Evolutionary conservation across 2,888 invertebrate species (phyloP).

Genomic region (Sinopyrophorus schimmeli): DNA sequence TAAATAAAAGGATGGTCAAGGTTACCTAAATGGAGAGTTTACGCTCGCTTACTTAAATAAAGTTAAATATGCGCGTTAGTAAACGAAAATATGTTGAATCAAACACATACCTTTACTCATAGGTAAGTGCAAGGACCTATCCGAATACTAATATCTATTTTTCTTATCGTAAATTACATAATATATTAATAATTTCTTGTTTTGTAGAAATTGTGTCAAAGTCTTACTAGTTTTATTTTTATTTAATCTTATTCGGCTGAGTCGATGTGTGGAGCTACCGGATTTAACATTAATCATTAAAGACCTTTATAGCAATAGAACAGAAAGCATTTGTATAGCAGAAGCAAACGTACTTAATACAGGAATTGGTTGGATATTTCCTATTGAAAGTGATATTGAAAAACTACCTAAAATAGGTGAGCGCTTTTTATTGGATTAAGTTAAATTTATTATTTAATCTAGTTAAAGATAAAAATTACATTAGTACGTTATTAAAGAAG

Average conservation of each 20-base stretch:
- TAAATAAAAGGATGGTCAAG: slow-evolving; percentile 17
- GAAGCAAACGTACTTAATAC: slow-evolving; percentile 46
- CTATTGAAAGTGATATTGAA: slow-evolving; percentile 40
- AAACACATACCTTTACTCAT: too few relatives aligned
- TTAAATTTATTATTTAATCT: too few relatives aligned
- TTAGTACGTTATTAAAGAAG: too few relatives aligned
- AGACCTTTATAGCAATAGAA: slow-evolving; percentile 31
- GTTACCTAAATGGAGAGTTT: slow-evolving; percentile 12
- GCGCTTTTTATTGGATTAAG: slow-evolving; percentile 30
- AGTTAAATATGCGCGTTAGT: slow-evolving; percentile 8
- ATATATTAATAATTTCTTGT: not conserved
- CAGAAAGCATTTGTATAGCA: slow-evolving; percentile 47
- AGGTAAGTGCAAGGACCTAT: not conserved
- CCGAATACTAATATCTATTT: too few relatives aligned
- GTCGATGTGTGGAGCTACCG: slow-evolving; percentile 14
- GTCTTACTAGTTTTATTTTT: slow-evolving; percentile 2
- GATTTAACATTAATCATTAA: slow-evolving; percentile 47
- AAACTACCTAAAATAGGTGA: slow-evolving; percentile 44
- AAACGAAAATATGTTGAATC: not conserved
- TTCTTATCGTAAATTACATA: too few relatives aligned
- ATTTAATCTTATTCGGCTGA: slow-evolving; percentile 8
- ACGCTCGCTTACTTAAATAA: slow-evolving; percentile 3
- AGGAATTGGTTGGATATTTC: slow-evolving; percentile 50
- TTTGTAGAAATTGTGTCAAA: not conserved
- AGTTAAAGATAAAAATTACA: too few relatives aligned